These are phyloP conservation scores for Mustela nigripes DNA, from an alignment of 2,113 vertebrate genomes.

Conservation along the genomic window DNA sequence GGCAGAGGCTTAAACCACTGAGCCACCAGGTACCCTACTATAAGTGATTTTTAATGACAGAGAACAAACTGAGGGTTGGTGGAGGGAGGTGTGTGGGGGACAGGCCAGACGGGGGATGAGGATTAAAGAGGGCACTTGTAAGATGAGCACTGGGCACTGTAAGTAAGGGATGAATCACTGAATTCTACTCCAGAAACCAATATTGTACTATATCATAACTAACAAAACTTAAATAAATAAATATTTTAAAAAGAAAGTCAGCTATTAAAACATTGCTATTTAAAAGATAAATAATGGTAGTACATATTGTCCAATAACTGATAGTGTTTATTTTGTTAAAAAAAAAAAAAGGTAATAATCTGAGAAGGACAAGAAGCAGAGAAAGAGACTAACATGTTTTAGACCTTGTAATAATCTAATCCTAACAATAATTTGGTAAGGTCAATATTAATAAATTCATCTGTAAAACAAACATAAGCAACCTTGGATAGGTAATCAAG, in stretches of 20 bases:
- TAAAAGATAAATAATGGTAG: conserved; percentile 20
- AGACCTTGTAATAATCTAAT: neutral
- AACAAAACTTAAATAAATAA: neutral
- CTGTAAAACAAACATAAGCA: conserved; percentile 1
- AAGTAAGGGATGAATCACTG: too few species aligned
- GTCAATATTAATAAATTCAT: conserved; percentile 1
- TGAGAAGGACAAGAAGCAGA: neutral
- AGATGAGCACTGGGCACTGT: too few species aligned
- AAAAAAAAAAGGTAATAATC: neutral
- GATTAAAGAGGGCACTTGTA: too few species aligned
- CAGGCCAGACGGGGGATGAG: too few species aligned
- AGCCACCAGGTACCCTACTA: too few species aligned
- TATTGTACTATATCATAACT: too few species aligned
- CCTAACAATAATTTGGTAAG: neutral
- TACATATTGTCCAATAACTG: neutral
- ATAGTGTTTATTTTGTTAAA: neutral
- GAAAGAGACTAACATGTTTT: neutral
- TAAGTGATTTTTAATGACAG: too few species aligned
- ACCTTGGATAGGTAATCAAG: neutral
- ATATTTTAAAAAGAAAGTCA: neutral
- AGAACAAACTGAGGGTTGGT: too few species aligned
- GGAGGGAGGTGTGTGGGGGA: too few species aligned
- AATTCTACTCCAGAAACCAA: too few species aligned
- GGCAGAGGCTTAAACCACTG: too few species aligned
- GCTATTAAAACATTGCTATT: neutral